These are phyloP conservation scores for Epinotia nisella DNA, from an alignment of 2,888 invertebrate genomes.

Conservation along the genomic window DNA sequence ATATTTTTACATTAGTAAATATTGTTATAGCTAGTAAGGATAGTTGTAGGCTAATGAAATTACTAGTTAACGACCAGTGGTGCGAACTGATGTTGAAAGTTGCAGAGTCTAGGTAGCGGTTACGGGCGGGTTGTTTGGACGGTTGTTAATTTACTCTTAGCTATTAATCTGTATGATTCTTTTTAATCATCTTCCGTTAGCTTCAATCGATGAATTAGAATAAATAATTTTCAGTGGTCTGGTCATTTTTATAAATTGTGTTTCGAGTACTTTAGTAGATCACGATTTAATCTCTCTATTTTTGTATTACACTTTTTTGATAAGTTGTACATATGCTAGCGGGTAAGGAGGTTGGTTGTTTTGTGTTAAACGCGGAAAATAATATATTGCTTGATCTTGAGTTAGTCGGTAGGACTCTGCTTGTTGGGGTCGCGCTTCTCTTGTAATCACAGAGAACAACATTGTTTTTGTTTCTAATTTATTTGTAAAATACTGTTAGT, in stretches of 20 bases:
- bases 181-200: conserved; percentile 64
- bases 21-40: conserved; percentile 64
- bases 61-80: conserved; percentile 77
- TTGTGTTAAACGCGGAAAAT: conserved; percentile 69
- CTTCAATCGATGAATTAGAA: conserved; percentile 54
- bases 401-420: conserved; percentile 58
- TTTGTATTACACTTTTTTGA: conserved; percentile 62
- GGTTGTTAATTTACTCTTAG: conserved; percentile 76
- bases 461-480: conserved; percentile 84
- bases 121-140: conserved; percentile 71
- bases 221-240: conserved; percentile 31
- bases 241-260: conserved; percentile 34
- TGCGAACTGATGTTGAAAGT: conserved; percentile 83
- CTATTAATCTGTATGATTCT: conserved; percentile 63
- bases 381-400: conserved; percentile 72
- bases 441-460: conserved; percentile 81
- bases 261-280: conserved; percentile 35
- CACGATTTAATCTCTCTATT: conserved; percentile 73
- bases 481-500: conserved; percentile 81
- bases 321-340: conserved; percentile 72
- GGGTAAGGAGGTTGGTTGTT: conserved; percentile 76
- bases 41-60: conserved; percentile 66
- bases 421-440: conserved; percentile 54
- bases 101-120: conserved; percentile 83
- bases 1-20: conserved; percentile 78